A percentile compares a stretch with the other conserved stretches of the same genome.
Conservation (phyloP, 1,140 invertebrate genomes). For the Euschistus heros region DNA sequence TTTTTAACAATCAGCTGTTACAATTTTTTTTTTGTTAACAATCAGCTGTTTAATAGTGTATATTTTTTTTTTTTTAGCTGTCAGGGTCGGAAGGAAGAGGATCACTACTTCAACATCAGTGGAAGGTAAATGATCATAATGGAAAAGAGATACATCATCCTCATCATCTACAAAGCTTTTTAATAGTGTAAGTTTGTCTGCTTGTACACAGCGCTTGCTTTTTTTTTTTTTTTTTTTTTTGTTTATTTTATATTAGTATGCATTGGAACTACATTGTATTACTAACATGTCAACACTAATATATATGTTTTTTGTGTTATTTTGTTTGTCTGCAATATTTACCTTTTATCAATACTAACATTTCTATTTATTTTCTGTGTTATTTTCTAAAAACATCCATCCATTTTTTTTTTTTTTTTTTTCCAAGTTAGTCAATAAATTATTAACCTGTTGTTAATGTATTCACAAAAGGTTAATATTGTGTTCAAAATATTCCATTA, state of each 20-base stretch:
- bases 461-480: no score
- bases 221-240: background rate
- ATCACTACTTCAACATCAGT: conserved; percentile 30
- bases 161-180: conserved; percentile 10
- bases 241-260: background rate
- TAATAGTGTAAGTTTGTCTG: conserved; percentile 18
- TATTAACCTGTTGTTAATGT: no score
- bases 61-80: conserved; percentile 28
- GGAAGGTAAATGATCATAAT: conserved; percentile 32
- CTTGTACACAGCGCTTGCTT: conserved; percentile 17
- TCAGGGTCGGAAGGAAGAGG: conserved; percentile 30
- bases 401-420: background rate
- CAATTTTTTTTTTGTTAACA: background rate
- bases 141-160: conserved; percentile 9
- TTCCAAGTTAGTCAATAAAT: background rate
- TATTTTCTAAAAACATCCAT: background rate
- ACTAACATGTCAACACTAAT: background rate
- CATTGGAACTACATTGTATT: background rate
- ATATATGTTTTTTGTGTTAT: background rate
- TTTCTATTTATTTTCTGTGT: background rate
- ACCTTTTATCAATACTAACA: background rate
- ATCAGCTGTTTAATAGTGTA: background rate
- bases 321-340: no score
- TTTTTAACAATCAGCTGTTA: background rate
- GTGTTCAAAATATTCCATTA: no score